Conservation (phyloP, 2,797 vertebrate genomes). For the Argyrosomus regius region DNA sequence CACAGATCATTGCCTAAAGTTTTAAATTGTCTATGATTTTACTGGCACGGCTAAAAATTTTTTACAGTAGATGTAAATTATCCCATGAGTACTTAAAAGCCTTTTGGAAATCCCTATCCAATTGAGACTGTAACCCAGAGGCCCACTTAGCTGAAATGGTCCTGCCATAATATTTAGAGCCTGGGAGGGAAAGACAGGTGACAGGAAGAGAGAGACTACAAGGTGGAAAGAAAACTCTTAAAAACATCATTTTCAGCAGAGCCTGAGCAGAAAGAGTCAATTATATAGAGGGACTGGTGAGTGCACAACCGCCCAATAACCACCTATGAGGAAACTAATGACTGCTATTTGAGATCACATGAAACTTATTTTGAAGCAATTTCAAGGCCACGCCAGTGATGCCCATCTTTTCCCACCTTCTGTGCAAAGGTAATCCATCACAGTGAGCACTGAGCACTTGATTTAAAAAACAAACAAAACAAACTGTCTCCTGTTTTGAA, state of each 20-base stretch:
- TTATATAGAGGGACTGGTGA: neutral
- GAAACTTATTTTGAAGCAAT: neutral
- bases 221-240: neutral
- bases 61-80: neutral
- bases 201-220: neutral
- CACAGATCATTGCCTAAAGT: neutral
- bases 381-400: neutral
- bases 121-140: conserved; percentile 5
- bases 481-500: conserved; percentile 1
- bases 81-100: neutral
- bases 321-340: neutral
- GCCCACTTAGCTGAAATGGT: neutral
- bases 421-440: neutral
- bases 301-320: neutral
- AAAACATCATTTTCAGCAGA: neutral
- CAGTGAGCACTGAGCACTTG: neutral
- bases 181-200: neutral
- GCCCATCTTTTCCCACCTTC: neutral
- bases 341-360: neutral
- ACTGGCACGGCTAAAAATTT: neutral
- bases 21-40: neutral
- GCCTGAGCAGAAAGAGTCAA: neutral
- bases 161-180: neutral
- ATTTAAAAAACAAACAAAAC: neutral
- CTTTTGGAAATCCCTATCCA: neutral